A percentile compares a stretch with the other conserved stretches of the same genome.
Evolutionary conservation across 2,888 invertebrate species (phyloP).

Genomic region (Gari tellinella): DNA sequence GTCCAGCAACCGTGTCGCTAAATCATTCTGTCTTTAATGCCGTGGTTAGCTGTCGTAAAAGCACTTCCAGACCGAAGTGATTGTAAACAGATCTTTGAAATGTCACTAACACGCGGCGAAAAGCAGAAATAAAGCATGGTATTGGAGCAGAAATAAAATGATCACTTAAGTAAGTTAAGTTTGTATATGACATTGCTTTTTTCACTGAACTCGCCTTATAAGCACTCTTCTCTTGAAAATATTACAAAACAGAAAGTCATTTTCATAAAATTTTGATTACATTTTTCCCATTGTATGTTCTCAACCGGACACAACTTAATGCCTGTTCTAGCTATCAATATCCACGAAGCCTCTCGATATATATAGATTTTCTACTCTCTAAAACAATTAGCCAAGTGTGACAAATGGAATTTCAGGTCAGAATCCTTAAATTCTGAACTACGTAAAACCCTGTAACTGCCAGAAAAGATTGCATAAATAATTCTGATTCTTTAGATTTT

Average conservation of each 20-base stretch:
- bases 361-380: slow-evolving; percentile 33
- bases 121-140: too few species aligned
- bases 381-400: slow-evolving; percentile 6
- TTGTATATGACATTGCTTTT: slow-evolving; percentile 9
- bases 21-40: slow-evolving; percentile 4
- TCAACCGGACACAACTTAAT: too few species aligned
- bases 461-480: slow-evolving; percentile 15
- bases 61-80: slow-evolving; percentile 9
- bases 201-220: background rate
- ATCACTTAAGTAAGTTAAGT: background rate
- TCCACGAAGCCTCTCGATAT: slow-evolving; percentile 31
- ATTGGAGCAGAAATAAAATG: too few species aligned
- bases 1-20: slow-evolving; percentile 5
- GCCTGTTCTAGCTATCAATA: too few species aligned
- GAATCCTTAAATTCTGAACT: slow-evolving; percentile 17
- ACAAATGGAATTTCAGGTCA: slow-evolving; percentile 12
- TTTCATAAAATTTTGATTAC: background rate
- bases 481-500: slow-evolving; percentile 13
- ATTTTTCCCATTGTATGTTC: slow-evolving; percentile 6
- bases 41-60: slow-evolving; percentile 6
- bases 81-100: background rate
- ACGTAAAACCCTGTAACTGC: slow-evolving; percentile 28
- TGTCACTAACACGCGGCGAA: too few species aligned
- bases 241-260: slow-evolving; percentile 3
- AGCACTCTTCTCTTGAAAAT: background rate